Percentiles rank a stretch among this genome's conserved stretches.
phyloP scores from a whole-genome alignment of 2,888 invertebrate species.

The Dastarcus helophoroides region DNA sequence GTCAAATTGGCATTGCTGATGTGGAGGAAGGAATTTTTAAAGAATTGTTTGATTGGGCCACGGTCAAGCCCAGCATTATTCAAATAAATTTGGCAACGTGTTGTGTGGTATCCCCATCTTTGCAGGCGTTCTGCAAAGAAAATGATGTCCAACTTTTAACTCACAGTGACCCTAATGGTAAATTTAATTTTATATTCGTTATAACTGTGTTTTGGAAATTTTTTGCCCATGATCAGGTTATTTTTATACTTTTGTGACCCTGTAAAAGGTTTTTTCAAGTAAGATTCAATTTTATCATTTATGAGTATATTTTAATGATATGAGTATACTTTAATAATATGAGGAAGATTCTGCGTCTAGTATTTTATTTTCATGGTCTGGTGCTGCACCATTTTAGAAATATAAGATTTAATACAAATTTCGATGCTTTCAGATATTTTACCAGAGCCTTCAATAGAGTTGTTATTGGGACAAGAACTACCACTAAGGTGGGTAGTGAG shows the following conservation, averaged over 20 bases:
- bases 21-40: constrained; percentile 73
- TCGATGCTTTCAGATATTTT: constrained; percentile 46
- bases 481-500: constrained; percentile 67
- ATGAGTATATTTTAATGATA: constrained; percentile 10
- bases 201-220: too few relatives aligned
- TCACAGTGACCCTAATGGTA: constrained; percentile 88
- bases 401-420: constrained; percentile 4
- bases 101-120: constrained; percentile 85
- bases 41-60: constrained; percentile 62
- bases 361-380: too few relatives aligned
- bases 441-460: constrained; percentile 44
- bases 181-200: constrained; percentile 19
- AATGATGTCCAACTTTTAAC: constrained; percentile 88
- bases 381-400: too few relatives aligned
- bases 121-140: constrained; percentile 81
- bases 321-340: too few relatives aligned
- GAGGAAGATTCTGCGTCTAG: too few relatives aligned
- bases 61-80: constrained; percentile 73
- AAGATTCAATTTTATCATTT: too few relatives aligned
- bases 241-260: too few relatives aligned
- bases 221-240: too few relatives aligned
- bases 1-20: constrained; percentile 77
- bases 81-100: constrained; percentile 90
- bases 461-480: constrained; percentile 42
- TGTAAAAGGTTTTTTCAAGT: too few relatives aligned